Evolutionary conservation across 2,888 invertebrate genomes (phyloP).

Genomic region (Muscina levida): DNA sequence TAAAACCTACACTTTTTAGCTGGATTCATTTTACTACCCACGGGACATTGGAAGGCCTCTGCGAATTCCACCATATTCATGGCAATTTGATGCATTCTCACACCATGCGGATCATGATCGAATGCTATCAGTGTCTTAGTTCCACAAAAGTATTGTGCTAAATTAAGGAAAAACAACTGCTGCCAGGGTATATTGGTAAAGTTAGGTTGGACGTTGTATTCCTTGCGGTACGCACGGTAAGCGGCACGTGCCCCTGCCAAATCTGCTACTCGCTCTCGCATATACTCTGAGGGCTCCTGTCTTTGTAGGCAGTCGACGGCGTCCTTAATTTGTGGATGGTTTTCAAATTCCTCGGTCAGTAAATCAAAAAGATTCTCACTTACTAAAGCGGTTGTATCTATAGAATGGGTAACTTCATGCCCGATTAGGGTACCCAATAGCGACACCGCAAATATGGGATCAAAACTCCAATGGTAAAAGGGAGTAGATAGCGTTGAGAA

Average conservation of each 20-base stretch:
- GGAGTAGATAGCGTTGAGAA: too few relatives aligned
- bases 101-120: slow-evolving; percentile 69
- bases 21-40: slow-evolving; percentile 71
- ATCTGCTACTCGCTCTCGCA: slow-evolving; percentile 73
- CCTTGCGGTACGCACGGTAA: slow-evolving; percentile 68
- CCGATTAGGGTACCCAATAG: too few relatives aligned
- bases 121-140: too few relatives aligned
- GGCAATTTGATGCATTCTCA: slow-evolving; percentile 72
- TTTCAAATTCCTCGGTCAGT: too few relatives aligned
- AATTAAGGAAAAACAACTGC: slow-evolving; percentile 73
- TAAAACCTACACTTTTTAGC: slow-evolving; percentile 68
- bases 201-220: slow-evolving; percentile 41
- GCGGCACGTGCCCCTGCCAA: slow-evolving; percentile 72
- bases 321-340: too few relatives aligned
- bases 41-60: slow-evolving; percentile 69
- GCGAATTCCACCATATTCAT: slow-evolving; percentile 73
- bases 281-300: slow-evolving; percentile 59
- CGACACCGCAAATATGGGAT: too few relatives aligned
- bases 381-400: too few relatives aligned
- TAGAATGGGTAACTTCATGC: too few relatives aligned
- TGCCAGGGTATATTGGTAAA: slow-evolving; percentile 62
- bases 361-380: too few relatives aligned
- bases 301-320: slow-evolving; percentile 63
- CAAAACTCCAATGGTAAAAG: too few relatives aligned
- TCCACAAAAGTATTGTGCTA: slow-evolving; percentile 76